Percentiles rank a stretch among this genome's conserved stretches.
Conservation (phyloP, 2,888 invertebrate species). For the Gandaritis pyraliata region DNA sequence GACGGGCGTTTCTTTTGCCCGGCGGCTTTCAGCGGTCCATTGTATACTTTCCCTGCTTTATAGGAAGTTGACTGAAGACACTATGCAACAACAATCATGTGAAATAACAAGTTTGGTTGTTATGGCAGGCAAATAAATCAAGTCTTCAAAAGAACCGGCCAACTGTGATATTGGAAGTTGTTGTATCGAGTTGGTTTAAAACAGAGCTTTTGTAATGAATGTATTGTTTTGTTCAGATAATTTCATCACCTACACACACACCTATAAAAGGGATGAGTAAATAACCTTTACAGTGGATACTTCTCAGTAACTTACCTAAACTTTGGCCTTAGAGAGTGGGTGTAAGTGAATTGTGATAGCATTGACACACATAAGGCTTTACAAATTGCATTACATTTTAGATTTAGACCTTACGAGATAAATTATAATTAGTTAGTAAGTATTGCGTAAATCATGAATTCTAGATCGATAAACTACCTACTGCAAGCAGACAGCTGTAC, state of each 20-base stretch:
- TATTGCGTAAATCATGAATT: constrained; percentile 49
- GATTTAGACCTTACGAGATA: constrained; percentile 53
- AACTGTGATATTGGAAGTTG: not conserved
- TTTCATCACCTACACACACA: constrained; percentile 37
- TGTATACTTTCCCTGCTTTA: constrained; percentile 82
- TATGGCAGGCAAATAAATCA: constrained; percentile 54
- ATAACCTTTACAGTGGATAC: constrained; percentile 55
- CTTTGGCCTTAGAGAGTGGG: constrained; percentile 71
- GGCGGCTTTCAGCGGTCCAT: constrained; percentile 68
- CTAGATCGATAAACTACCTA: constrained; percentile 1
- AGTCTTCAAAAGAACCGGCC: constrained; percentile 1
- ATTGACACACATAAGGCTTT: constrained; percentile 74
- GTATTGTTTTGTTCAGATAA: constrained; percentile 14
- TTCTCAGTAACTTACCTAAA: constrained; percentile 61
- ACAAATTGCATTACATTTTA: constrained; percentile 63
- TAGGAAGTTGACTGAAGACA: constrained; percentile 71
- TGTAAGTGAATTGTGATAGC: constrained; percentile 67
- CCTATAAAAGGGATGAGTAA: constrained; percentile 47
- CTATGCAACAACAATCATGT: constrained; percentile 30
- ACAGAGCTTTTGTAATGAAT: constrained; percentile 4
- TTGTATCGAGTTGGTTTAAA: constrained; percentile 4
- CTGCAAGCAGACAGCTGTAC: constrained; percentile 1
- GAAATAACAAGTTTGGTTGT: constrained; percentile 55
- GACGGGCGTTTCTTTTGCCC: constrained; percentile 74
- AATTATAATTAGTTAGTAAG: constrained; percentile 55